These are phyloP conservation scores for Drosophila neutralis DNA, from an alignment of 2,888 invertebrate genomes.

Conservation along the genomic window DNA sequence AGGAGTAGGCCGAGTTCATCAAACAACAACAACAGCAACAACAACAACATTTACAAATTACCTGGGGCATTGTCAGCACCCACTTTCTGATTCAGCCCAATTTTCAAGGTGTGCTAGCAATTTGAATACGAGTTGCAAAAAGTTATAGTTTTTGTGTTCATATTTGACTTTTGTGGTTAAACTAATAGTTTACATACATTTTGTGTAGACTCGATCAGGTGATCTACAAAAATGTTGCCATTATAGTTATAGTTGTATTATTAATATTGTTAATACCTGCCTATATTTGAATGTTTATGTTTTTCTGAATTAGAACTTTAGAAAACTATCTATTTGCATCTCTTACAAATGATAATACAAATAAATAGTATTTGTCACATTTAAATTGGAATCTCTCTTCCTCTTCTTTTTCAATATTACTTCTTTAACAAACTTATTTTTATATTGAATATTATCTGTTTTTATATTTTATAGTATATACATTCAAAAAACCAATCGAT, in stretches of 20 bases:
- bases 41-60: conserved; percentile 8
- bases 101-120: conserved; percentile 31
- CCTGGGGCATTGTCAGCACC: conserved; percentile 34
- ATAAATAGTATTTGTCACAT: neutral
- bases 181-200: neutral
- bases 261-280: neutral
- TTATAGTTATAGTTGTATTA: too few relatives aligned
- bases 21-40: conserved; percentile 3
- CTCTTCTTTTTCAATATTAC: neutral
- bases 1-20: conserved; percentile 22
- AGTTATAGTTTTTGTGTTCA: conserved; percentile 9
- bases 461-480: too few relatives aligned
- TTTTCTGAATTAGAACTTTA: neutral
- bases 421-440: neutral
- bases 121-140: conserved; percentile 8
- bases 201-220: neutral
- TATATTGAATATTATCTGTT: too few relatives aligned
- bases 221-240: too few relatives aligned
- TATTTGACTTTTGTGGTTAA: conserved; percentile 19
- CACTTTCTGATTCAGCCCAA: conserved; percentile 24
- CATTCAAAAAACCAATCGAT: too few relatives aligned
- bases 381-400: neutral
- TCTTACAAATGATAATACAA: neutral
- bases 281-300: neutral
- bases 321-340: neutral